These are phyloP conservation scores for Schizopygopsis malacanthus DNA, from an alignment of 2,797 vertebrate genomes.

Conservation along the genomic window DNA sequence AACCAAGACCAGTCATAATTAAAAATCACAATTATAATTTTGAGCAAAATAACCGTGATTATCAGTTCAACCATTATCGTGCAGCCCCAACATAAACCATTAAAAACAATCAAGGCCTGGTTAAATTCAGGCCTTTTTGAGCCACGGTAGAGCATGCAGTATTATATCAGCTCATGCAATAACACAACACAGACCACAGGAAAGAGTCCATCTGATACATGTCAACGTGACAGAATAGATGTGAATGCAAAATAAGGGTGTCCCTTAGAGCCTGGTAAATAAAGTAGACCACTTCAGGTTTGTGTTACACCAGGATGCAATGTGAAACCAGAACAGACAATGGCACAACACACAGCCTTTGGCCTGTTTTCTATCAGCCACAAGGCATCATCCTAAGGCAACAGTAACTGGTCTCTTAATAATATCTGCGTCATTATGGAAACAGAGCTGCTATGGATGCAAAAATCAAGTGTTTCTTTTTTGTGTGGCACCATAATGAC, in stretches of 20 bases:
- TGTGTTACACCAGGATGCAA: slow-evolving; percentile 46
- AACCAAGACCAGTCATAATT: not conserved
- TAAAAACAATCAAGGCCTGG: not conserved
- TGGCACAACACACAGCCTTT: not conserved
- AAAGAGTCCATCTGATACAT: not conserved
- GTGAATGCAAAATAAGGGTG: slow-evolving; percentile 12
- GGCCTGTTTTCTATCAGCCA: not conserved
- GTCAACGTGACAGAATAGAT: not conserved
- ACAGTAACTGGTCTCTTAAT: not conserved
- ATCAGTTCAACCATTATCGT: not conserved
- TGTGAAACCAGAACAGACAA: slow-evolving; percentile 31
- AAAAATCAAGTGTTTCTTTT: not conserved
- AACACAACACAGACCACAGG: slow-evolving; percentile 2
- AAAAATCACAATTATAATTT: not conserved
- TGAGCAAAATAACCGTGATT: not conserved
- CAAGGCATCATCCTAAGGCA: not conserved
- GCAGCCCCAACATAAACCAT: not conserved
- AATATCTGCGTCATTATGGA: not conserved
- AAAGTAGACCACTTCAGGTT: not conserved
- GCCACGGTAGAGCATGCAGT: not conserved
- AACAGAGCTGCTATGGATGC: not conserved
- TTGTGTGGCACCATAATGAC: not conserved
- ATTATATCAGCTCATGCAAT: not conserved
- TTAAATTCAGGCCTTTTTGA: not conserved
- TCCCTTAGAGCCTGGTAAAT: slow-evolving; percentile 2